These are phyloP conservation scores for Lacanobia wlatinum DNA, from an alignment of 2,888 invertebrate species.

Conservation along the genomic window DNA sequence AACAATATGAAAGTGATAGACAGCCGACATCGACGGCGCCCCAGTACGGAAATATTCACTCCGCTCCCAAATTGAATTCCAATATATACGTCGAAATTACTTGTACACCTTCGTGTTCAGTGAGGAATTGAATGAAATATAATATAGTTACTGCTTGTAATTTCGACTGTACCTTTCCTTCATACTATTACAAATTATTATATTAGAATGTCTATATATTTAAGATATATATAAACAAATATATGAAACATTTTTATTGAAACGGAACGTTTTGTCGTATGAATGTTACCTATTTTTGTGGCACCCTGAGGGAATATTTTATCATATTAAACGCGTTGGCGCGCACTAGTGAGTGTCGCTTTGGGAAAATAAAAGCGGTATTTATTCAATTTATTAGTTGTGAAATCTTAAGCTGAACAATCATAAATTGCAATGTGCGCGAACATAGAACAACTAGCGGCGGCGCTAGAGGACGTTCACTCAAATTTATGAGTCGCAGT, in stretches of 20 bases:
- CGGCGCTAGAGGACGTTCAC: conserved; percentile 83
- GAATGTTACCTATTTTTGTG: conserved; percentile 63
- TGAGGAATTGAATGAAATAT: conserved; percentile 72
- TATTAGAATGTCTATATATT: conserved; percentile 55
- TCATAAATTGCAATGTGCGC: conserved; percentile 83
- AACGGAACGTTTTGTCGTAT: conserved; percentile 55
- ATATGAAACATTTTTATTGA: conserved; percentile 66
- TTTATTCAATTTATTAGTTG: conserved; percentile 75
- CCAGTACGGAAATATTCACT: conserved; percentile 69
- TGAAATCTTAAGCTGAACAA: conserved; percentile 83
- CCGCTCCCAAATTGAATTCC: conserved; percentile 72
- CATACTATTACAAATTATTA: conserved; percentile 52
- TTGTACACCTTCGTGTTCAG: conserved; percentile 63
- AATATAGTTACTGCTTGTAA: conserved; percentile 63
- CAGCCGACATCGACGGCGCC: conserved; percentile 65
- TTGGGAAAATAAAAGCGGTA: conserved; percentile 61
- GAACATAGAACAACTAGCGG: conserved; percentile 84
- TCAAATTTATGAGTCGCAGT: conserved; percentile 90
- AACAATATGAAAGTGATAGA: conserved; percentile 70
- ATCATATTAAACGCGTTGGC: conserved; percentile 66
- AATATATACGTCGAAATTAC: conserved; percentile 67
- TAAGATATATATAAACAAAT: conserved; percentile 24
- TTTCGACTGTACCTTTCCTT: conserved; percentile 53
- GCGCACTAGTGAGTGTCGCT: conserved; percentile 46
- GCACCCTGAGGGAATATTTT: conserved; percentile 62